Conservation (phyloP, 37 sponge, comb jelly and placozoan genomes). For the Bolinopsis microptera region DNA sequence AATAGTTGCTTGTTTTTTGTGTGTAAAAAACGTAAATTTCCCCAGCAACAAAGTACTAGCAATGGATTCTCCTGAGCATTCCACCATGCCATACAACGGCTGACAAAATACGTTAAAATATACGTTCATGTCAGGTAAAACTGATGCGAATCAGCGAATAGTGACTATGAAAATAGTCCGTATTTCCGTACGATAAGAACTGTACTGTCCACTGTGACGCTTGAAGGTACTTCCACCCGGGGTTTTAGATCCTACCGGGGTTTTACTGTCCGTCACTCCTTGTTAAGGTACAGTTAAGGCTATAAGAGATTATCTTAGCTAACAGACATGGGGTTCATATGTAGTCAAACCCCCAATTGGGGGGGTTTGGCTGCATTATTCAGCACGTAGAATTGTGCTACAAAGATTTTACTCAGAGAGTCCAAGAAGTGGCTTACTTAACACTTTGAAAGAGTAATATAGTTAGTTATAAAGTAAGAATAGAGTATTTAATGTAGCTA, state of each 20-base stretch:
- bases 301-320: background rate
- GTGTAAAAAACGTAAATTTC: no score
- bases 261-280: background rate
- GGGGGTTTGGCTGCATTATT: background rate
- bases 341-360: background rate
- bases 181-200: slow-evolving; percentile 14
- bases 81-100: background rate
- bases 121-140: background rate
- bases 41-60: background rate
- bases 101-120: background rate
- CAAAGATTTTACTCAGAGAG: no score
- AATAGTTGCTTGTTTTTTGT: no score
- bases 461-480: background rate
- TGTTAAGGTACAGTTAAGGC: background rate
- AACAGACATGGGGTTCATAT: background rate
- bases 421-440: no score
- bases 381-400: background rate
- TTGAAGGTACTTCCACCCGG: background rate
- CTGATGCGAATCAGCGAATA: background rate
- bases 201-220: slow-evolving; percentile 13
- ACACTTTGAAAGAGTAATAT: background rate
- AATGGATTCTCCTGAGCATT: background rate
- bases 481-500: background rate
- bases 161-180: background rate
- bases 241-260: background rate